Evolutionary conservation across 2,113 vertebrate genomes (phyloP).

Genomic region (Gulo gulo): DNA sequence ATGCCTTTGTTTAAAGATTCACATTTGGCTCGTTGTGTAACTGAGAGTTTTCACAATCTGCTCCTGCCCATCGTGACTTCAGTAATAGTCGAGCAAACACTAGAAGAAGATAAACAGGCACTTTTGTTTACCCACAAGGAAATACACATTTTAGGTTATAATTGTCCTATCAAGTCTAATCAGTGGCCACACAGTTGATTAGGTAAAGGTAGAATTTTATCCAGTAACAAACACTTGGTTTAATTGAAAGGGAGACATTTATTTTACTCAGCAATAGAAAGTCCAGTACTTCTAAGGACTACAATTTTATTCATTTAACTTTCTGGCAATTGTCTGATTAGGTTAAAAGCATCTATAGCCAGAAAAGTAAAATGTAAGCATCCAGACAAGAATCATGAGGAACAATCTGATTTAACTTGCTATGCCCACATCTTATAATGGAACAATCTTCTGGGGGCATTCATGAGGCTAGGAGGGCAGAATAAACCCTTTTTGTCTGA

Average conservation of each 20-base stretch:
- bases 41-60: slow-evolving; percentile 42
- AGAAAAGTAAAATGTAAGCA: slow-evolving; percentile 45
- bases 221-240: slow-evolving; percentile 40
- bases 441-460: slow-evolving; percentile 24
- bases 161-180: slow-evolving; percentile 57
- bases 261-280: slow-evolving; percentile 41
- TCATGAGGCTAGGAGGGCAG: slow-evolving; percentile 51
- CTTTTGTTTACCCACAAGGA: slow-evolving; percentile 43
- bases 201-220: slow-evolving; percentile 52
- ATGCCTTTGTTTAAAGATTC: slow-evolving; percentile 51
- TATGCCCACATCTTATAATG: slow-evolving; percentile 51
- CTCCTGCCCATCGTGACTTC: slow-evolving; percentile 38
- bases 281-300: slow-evolving; percentile 32
- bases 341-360: slow-evolving; percentile 25
- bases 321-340: slow-evolving; percentile 53
- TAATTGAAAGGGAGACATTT: slow-evolving; percentile 36
- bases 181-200: slow-evolving; percentile 35
- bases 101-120: slow-evolving; percentile 17
- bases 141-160: slow-evolving; percentile 43
- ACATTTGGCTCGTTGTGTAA: slow-evolving; percentile 28
- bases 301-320: slow-evolving; percentile 62
- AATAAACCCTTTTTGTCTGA: slow-evolving; percentile 42
- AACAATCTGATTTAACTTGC: slow-evolving; percentile 47
- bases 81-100: slow-evolving; percentile 3
- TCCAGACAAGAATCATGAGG: not conserved